phyloP scores from a whole-genome alignment of 1,140 invertebrate species.

The Rhyacophila brunnea region DNA sequence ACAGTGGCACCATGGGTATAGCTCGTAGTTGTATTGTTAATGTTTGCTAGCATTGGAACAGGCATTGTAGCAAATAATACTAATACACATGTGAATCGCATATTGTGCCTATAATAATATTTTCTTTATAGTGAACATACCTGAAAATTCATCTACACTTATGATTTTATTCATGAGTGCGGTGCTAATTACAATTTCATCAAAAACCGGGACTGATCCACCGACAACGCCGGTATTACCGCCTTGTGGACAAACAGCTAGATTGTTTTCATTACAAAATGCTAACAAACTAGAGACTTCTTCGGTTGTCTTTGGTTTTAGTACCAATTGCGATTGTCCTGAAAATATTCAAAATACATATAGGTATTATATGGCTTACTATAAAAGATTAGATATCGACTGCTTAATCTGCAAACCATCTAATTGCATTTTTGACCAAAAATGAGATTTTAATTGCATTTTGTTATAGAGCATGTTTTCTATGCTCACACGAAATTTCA shows the following conservation, averaged over 20 bases:
- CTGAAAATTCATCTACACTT: slow-evolving; percentile 77
- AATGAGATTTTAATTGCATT: too few relatives aligned
- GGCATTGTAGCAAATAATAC: too few relatives aligned
- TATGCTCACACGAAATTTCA: too few relatives aligned
- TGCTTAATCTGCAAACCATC: too few relatives aligned
- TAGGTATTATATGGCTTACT: slow-evolving; percentile 1
- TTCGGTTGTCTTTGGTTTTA: slow-evolving; percentile 82
- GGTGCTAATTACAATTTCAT: slow-evolving; percentile 91
- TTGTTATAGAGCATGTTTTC: too few relatives aligned
- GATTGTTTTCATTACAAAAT: slow-evolving; percentile 78
- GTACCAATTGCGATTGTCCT: slow-evolving; percentile 71
- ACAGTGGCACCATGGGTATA: too few relatives aligned
- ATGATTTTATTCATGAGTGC: slow-evolving; percentile 86
- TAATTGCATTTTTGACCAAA: too few relatives aligned
- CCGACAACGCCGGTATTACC: slow-evolving; percentile 93
- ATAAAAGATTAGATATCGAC: too few relatives aligned
- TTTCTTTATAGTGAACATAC: slow-evolving; percentile 58
- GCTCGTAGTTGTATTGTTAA: too few relatives aligned
- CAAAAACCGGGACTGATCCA: slow-evolving; percentile 92
- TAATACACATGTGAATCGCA: too few relatives aligned
- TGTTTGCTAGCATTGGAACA: too few relatives aligned
- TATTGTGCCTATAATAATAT: too few relatives aligned
- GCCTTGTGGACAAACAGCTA: slow-evolving; percentile 94
- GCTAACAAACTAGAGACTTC: slow-evolving; percentile 85
- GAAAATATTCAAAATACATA: slow-evolving; percentile 23